Evolutionary conservation across 2,888 invertebrate species (phyloP), one percentile per base, ranked within the genome.

Genomic region (Tetragonula carbonaria): DNA sequence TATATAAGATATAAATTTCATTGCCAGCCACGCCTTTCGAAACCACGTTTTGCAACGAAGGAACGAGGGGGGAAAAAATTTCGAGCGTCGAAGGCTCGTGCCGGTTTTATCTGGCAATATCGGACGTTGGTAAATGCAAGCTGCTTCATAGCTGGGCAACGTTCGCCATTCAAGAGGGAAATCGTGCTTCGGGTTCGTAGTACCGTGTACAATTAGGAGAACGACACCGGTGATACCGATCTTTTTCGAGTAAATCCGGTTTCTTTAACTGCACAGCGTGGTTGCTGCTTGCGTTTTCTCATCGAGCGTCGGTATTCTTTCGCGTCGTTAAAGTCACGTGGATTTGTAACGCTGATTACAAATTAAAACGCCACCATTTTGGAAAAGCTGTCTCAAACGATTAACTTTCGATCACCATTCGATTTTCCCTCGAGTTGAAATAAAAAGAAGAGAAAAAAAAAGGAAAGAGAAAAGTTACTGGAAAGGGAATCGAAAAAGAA

Each of bases 51-150:
- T 84, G 81, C 70, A 68, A 65, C 23, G 62, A 62, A 2, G 38
- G 38, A 62, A 74, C 66, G 55, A 74, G 68, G 45, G 28, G 28
- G 38, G 6, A 0, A 38, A 8, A 76, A 45, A 81, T 86, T 86
- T 86, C 80, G 85, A 87, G 89, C 90, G 90, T 87, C 81, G 88
- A 90, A 90, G 62, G 50, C 28, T 14, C 89, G 86, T 78, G 83
- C 86, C 82, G 87, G 78, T 73, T 86, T 33, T 79, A 74, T 71
- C 82, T 62, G 70, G n/a, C 33, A 59, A 71, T 33, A 33, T 79
- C 79, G 28, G 28, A 38, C 67, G 45, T 71, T 8, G 63, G 66
- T 57, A 50, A 80, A 70, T 45, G 68, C 79, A 33, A 28, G 55
- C 63, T 50, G 57, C 65, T 51, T 33, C 50, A 21, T 18, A 38